phyloP scores from a whole-genome alignment of 2,113 vertebrate species.

The Oryzias celebensis region DNA sequence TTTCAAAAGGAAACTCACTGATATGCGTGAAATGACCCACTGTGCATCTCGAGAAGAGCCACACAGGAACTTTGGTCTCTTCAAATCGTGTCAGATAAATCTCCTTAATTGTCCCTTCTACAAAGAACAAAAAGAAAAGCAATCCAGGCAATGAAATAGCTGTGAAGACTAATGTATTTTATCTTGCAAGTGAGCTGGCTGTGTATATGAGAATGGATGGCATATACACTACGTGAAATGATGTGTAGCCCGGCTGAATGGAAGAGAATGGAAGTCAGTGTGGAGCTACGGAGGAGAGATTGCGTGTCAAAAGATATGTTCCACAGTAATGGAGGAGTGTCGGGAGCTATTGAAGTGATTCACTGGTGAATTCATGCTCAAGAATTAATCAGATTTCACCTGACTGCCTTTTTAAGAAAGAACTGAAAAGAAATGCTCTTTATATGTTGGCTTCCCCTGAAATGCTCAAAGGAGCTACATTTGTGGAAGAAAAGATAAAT shows the following conservation, averaged over 20 bases:
- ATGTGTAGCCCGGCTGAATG: conserved; percentile 45
- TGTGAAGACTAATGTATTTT: conserved; percentile 59
- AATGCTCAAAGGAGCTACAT: conserved; percentile 52
- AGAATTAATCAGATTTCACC: conserved; percentile 64
- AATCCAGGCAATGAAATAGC: conserved; percentile 58
- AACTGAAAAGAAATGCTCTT: conserved; percentile 50
- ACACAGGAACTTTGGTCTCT: conserved; percentile 26
- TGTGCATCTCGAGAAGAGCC: conserved; percentile 12
- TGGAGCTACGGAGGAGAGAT: conserved; percentile 53
- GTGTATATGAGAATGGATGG: conserved; percentile 14
- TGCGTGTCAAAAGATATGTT: conserved; percentile 65
- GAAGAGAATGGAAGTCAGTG: conserved; percentile 33
- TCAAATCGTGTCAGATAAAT: conserved; percentile 34
- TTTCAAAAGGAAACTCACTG: conserved; percentile 9
- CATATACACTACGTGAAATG: conserved; percentile 43
- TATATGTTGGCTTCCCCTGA: conserved; percentile 45
- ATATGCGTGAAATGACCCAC: conserved; percentile 10
- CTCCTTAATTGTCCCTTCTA: conserved; percentile 20
- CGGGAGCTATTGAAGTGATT: conserved; percentile 61
- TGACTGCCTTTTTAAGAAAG: conserved; percentile 44
- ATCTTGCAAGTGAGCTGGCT: conserved; percentile 49
- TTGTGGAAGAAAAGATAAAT: conserved; percentile 56
- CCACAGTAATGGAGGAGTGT: conserved; percentile 58
- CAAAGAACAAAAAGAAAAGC: conserved; percentile 50
- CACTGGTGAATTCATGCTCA: conserved; percentile 58